Base-by-base conservation (phyloP, 2,113 vertebrate species). In the Cairina moschata region DNA sequence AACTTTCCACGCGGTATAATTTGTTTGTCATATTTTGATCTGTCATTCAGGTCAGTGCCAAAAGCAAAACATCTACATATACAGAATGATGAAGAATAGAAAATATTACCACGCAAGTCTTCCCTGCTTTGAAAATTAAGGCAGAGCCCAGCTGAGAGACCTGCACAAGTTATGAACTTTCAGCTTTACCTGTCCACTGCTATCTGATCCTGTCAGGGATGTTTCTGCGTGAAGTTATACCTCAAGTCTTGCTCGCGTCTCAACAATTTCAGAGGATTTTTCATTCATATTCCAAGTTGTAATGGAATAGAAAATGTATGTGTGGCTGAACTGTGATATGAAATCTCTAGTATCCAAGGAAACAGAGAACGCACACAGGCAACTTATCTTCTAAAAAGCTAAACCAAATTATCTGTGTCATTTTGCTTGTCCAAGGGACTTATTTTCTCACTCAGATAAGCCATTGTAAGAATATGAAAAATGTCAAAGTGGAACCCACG, bases 261-360 rank as follows among this genome's bases (percentile, higher is more conserved):
- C 69, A 62, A 71, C 7, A 63, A 31, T 81, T 69, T 48, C n/a
- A 71, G 36, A 20, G 17, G 12, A 50, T 63, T 88, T 95, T 88
- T 83, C n/a, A 56, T 78, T 76, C 28, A n/a, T 59, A 26, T 93
- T 62, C 14, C 29, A 52, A 32, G 11, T 72, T 75, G 15, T 63
- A 88, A 88, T 34, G n/a, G 77, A 93, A 80, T 36, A 90, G 42
- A 90, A 85, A 92, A 88, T 42, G 8, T 50, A 36, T 40, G 18
- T 46, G 54, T 46, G 20, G 21, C 38, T 92, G 76, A 91, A 88
- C 65, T 67, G 38, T 71, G 68, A 52, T 36, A 59, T 74, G 60
- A 77, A 93, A 80, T 83, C 32, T 74, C 52, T 44, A 20, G 80
- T 96, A 93, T 93, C 94, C 88, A 88, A 92, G 92, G 91, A 93